Percentiles rank a stretch among this genome's conserved stretches.
Evolutionary conservation across 2,797 vertebrate species (phyloP).

Genomic region (Mus spretus): DNA sequence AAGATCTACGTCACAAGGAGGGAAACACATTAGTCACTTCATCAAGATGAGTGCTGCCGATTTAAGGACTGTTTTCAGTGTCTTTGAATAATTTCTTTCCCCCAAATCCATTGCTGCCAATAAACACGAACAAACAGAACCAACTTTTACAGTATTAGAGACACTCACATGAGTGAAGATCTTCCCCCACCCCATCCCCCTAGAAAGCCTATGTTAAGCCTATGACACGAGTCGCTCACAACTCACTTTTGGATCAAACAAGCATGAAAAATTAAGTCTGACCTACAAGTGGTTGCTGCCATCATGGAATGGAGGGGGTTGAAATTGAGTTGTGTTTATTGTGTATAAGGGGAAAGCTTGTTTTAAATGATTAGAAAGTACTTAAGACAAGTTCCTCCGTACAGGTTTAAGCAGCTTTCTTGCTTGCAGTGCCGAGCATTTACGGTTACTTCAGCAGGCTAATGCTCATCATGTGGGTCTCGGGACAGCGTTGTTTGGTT

Average conservation of each 20-base stretch:
- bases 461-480: constrained; percentile 51
- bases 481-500: constrained; percentile 44
- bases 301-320: constrained; percentile 45
- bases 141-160: neutral
- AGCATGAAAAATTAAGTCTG: constrained; percentile 48
- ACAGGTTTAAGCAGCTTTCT: neutral
- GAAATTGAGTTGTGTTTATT: constrained; percentile 60
- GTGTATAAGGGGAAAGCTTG: constrained; percentile 42
- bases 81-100: constrained; percentile 66
- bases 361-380: constrained; percentile 75
- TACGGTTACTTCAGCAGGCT: constrained; percentile 53
- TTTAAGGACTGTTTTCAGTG: neutral
- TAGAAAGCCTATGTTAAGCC: constrained; percentile 60
- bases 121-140: neutral
- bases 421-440: neutral
- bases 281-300: neutral
- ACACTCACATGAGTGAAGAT: neutral
- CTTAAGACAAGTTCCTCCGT: constrained; percentile 60
- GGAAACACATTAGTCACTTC: constrained; percentile 29
- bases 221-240: constrained; percentile 46
- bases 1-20: neutral
- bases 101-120: neutral
- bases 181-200: neutral
- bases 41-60: neutral
- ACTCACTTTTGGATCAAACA: constrained; percentile 61